Evolutionary conservation across 1,140 invertebrate species (phyloP).

Genomic region (Hylaeus anthracinus): DNA sequence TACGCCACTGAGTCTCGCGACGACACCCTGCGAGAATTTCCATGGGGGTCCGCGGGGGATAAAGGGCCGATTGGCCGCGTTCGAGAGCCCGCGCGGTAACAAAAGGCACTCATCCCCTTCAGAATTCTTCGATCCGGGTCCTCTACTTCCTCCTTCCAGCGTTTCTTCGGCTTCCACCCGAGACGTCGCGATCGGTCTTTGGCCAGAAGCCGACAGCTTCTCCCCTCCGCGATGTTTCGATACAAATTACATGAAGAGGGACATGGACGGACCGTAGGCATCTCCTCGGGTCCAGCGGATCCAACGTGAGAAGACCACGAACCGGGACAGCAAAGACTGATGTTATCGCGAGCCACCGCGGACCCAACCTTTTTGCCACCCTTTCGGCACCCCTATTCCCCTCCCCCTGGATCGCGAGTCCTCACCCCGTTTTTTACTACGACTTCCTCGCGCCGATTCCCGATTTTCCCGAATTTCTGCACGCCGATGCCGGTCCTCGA

Average conservation of each 20-base stretch:
- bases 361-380: slow-evolving; percentile 54
- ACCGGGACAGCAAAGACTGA: slow-evolving; percentile 67
- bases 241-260: slow-evolving; percentile 75
- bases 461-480: neutral
- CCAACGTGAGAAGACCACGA: neutral
- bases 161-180: slow-evolving; percentile 48
- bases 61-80: neutral
- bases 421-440: neutral
- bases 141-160: slow-evolving; percentile 43
- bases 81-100: slow-evolving; percentile 26
- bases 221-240: slow-evolving; percentile 68
- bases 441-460: neutral
- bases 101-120: slow-evolving; percentile 48
- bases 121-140: slow-evolving; percentile 42
- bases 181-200: slow-evolving; percentile 66
- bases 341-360: slow-evolving; percentile 72
- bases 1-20: slow-evolving; percentile 2
- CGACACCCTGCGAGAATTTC: slow-evolving; percentile 28
- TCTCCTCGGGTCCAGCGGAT: slow-evolving; percentile 15
- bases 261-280: slow-evolving; percentile 48
- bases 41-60: slow-evolving; percentile 9
- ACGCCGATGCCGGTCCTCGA: neutral
- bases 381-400: neutral
- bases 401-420: slow-evolving; percentile 32
- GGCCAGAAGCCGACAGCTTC: slow-evolving; percentile 57